Conservation (phyloP, 2,113 vertebrate species). For the Psilopogon haemacephalus region DNA sequence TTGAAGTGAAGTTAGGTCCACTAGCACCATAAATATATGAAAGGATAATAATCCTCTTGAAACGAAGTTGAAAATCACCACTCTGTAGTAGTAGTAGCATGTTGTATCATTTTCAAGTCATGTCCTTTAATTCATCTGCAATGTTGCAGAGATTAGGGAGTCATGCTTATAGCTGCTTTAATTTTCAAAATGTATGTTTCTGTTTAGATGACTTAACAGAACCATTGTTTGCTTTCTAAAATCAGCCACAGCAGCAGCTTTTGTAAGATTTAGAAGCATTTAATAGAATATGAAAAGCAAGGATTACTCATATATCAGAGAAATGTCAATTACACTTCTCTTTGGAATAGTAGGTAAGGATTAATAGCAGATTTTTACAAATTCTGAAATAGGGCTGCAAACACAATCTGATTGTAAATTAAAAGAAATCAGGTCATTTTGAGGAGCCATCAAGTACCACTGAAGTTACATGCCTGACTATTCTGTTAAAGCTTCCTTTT, state of each 20-base stretch:
- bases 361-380: slow-evolving; percentile 30
- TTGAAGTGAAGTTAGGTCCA: neutral
- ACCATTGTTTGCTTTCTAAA: neutral
- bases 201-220: slow-evolving; percentile 12
- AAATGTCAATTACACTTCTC: slow-evolving; percentile 38
- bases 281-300: slow-evolving; percentile 42
- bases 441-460: neutral
- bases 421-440: slow-evolving; percentile 52
- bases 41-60: neutral
- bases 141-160: slow-evolving; percentile 30
- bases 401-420: slow-evolving; percentile 40
- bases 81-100: neutral
- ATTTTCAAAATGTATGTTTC: slow-evolving; percentile 36
- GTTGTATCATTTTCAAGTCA: neutral
- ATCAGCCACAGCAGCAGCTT: slow-evolving; percentile 13
- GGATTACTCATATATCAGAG: slow-evolving; percentile 13
- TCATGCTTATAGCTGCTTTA: slow-evolving; percentile 31
- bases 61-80: neutral
- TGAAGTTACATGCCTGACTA: slow-evolving; percentile 5
- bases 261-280: slow-evolving; percentile 33
- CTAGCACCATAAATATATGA: neutral
- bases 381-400: slow-evolving; percentile 1
- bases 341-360: slow-evolving; percentile 36
- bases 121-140: slow-evolving; percentile 33
- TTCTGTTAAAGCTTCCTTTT: slow-evolving; percentile 31